Evolutionary conservation across 2,797 vertebrate species (phyloP).

Genomic region (Diplodus puntazzo): DNA sequence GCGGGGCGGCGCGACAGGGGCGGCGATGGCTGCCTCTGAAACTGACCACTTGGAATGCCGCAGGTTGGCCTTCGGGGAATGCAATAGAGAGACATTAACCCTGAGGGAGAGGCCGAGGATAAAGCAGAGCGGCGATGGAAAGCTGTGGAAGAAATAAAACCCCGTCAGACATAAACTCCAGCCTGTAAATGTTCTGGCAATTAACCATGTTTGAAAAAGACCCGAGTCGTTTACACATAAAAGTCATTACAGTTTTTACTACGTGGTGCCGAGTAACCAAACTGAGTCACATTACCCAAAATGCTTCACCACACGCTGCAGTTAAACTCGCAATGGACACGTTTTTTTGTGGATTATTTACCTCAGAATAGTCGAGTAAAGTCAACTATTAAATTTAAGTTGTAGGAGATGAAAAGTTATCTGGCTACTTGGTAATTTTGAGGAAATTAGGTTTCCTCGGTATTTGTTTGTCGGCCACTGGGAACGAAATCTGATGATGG

Average conservation of each 20-base stretch:
- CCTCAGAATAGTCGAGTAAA: too few relatives aligned
- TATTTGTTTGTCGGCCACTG: too few relatives aligned
- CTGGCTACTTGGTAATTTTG: too few relatives aligned
- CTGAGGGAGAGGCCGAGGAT: neutral
- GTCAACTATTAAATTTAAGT: too few relatives aligned
- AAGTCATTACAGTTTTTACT: conserved; percentile 7
- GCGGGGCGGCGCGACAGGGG: conserved; percentile 39
- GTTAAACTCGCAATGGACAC: neutral
- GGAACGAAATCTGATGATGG: too few relatives aligned
- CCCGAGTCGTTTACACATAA: neutral
- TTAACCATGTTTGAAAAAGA: conserved; percentile 27
- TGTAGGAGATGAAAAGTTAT: too few relatives aligned
- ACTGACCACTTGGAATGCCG: conserved; percentile 78
- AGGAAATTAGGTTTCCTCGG: too few relatives aligned
- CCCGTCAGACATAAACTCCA: conserved; percentile 32
- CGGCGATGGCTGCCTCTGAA: conserved; percentile 69
- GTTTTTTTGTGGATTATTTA: too few relatives aligned
- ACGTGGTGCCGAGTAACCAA: neutral
- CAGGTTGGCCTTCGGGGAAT: conserved; percentile 75
- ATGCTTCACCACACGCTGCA: neutral
- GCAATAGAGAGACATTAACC: conserved; percentile 65
- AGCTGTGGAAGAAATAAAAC: conserved; percentile 43
- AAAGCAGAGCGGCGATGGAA: conserved; percentile 10
- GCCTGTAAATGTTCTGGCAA: conserved; percentile 44
- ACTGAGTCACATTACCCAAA: neutral